phyloP scores from a whole-genome alignment of 2,113 vertebrate species.

The Crotalus horridus region DNA sequence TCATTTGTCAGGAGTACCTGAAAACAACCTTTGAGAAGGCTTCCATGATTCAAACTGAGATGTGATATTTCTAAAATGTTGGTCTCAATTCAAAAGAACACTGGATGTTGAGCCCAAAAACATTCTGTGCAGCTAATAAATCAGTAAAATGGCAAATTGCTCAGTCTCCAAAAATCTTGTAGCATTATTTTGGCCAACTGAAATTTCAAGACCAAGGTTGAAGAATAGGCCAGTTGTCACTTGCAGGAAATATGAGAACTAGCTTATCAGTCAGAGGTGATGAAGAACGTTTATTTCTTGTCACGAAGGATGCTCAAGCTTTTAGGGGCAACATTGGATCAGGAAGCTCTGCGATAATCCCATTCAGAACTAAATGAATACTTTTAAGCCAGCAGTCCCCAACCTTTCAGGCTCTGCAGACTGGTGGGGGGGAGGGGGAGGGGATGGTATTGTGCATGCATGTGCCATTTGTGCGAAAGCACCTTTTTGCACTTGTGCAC shows the following conservation, averaged over 20 bases:
- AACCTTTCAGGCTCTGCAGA: neutral
- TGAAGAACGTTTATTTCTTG: neutral
- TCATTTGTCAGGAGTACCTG: neutral
- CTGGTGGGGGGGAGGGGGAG: fast-evolving
- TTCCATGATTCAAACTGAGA: neutral
- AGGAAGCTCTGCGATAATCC: neutral
- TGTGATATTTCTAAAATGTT: neutral
- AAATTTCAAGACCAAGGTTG: neutral
- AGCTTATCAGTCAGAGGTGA: neutral
- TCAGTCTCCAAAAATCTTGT: neutral
- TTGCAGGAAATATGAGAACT: neutral
- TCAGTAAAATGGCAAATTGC: neutral
- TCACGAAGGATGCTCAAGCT: neutral
- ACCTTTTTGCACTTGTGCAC: neutral
- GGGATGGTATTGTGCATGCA: neutral
- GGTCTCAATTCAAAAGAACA: neutral
- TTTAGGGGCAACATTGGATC: neutral
- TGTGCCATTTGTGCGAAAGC: neutral
- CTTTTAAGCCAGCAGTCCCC: neutral
- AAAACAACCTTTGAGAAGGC: neutral
- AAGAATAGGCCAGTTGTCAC: neutral
- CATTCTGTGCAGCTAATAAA: neutral
- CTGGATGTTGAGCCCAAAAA: neutral
- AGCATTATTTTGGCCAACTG: neutral
- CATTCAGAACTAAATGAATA: neutral